These are phyloP conservation scores for Dicaeum eximium DNA, from an alignment of 2,113 vertebrate genomes.

Conservation along the genomic window DNA sequence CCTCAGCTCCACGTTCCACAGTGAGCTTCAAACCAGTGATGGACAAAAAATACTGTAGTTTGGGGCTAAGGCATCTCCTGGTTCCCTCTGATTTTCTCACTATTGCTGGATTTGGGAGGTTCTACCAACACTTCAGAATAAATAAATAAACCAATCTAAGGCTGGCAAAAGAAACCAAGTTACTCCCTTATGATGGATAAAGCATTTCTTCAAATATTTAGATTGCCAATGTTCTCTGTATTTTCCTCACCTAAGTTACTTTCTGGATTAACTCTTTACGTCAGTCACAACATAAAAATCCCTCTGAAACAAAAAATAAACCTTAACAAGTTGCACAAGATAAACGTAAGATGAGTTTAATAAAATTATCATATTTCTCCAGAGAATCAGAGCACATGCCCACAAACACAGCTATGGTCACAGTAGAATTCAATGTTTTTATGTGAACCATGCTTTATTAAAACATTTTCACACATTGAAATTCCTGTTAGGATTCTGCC, in stretches of 20 bases:
- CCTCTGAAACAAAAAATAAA: conserved; percentile 6
- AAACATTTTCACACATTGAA: not conserved
- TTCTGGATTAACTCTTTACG: not conserved
- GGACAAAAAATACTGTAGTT: not conserved
- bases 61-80: not conserved
- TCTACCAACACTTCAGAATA: not conserved
- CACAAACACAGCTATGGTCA: not conserved
- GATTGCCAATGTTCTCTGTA: not conserved
- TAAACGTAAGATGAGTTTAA: not conserved
- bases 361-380: not conserved
- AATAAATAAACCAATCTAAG: not conserved
- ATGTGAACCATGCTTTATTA: not conserved
- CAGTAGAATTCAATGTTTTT: not conserved
- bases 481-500: not conserved
- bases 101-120: not conserved
- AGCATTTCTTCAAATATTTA: not conserved
- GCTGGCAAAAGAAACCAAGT: not conserved
- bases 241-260: not conserved
- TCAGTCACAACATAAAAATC: conserved; percentile 3
- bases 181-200: not conserved
- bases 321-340: not conserved
- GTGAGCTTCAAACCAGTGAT: not conserved
- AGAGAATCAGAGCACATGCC: not conserved
- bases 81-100: not conserved
- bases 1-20: not conserved